Evolutionary conservation across 2,888 invertebrate species (phyloP).

Genomic region (Nemapogon koenigi): DNA sequence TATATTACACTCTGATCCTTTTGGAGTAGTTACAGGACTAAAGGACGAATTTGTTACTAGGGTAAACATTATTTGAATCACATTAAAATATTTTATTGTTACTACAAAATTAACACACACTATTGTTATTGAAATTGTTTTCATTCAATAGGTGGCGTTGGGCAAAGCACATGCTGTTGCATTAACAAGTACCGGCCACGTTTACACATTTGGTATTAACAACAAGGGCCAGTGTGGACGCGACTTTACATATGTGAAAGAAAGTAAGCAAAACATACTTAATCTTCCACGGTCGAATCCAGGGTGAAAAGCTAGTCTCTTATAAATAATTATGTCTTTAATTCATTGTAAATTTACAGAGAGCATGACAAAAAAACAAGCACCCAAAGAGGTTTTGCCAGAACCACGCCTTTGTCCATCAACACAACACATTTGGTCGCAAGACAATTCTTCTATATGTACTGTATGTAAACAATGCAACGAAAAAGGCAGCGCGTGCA

Average conservation of each 20-base stretch:
- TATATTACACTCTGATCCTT: slow-evolving; percentile 80
- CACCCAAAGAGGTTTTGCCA: too few relatives aligned
- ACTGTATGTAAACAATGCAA: slow-evolving; percentile 92
- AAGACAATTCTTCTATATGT: slow-evolving; percentile 88
- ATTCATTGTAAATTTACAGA: too few relatives aligned
- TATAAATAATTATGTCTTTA: too few relatives aligned
- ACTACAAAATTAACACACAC: background rate
- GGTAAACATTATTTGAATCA: slow-evolving; percentile 26
- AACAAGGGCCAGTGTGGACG: slow-evolving; percentile 98
- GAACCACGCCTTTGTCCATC: slow-evolving; percentile 61
- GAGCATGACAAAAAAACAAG: too few relatives aligned
- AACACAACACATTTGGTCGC: slow-evolving; percentile 80
- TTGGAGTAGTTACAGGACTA: slow-evolving; percentile 77
- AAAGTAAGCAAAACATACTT: slow-evolving; percentile 64
- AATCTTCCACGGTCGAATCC: too few relatives aligned
- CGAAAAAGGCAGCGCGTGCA: slow-evolving; percentile 86
- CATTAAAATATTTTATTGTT: background rate
- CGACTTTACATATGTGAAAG: slow-evolving; percentile 72
- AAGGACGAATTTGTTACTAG: slow-evolving; percentile 73
- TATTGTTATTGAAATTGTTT: slow-evolving; percentile 1
- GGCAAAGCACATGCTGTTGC: slow-evolving; percentile 97
- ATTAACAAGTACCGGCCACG: slow-evolving; percentile 85
- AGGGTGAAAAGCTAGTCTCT: too few relatives aligned
- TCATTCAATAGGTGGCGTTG: slow-evolving; percentile 73
- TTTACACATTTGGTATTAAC: slow-evolving; percentile 96